Base-by-base conservation (phyloP, 64 coral and sea anemone genomes). In the Montipora sp. region DNA sequence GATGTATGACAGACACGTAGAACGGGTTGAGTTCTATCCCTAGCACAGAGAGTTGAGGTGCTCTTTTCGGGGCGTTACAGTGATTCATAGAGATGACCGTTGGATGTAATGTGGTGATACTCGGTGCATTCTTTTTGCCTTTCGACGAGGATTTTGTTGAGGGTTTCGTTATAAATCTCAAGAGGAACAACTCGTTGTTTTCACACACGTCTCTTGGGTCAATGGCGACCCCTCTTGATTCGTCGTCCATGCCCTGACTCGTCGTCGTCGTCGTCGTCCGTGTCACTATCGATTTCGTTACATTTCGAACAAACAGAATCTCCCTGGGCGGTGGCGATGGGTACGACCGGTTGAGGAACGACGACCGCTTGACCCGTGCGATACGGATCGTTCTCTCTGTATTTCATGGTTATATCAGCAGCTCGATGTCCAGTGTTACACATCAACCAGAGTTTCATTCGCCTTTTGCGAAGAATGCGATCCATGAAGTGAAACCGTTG, bases 401-500 rank as follows among this genome's bases (percentile, higher is more conserved):
- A 75, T 3, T 75, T 11, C 73, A 75, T 75, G 73, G 7, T 75
- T 75, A 75, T 75, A 45, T 75, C 73, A 6, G 36, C 73, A 7
- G 73, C 73, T 13, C 73, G 6, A 13, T 75, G 73, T 45, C 73
- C 73, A 7, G 73, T 75, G 4, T 75, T 75, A 3, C 73, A 75
- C 73, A 75, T 75, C 73, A 75, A 75, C 73, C 73, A 75, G 12
- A 75, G 73, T 75, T 75, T 75, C 73, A 75, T 75, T 23, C 73
- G 73, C 2, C 73, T 12, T 0, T 10, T 45, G 23, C 73, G 73
- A 44, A 75, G 73, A 44, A 45, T 45, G 73, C 73, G 73, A 75
- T 75, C 73, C 73, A 75, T 75, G 73, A 75, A 23, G 24, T 75
- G 24, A 45, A 75, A 75, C 2, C 45, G 23, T 4, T 23, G 10